Conservation (phyloP, 2,888 invertebrate species). For the Galerucella calmariensis region DNA sequence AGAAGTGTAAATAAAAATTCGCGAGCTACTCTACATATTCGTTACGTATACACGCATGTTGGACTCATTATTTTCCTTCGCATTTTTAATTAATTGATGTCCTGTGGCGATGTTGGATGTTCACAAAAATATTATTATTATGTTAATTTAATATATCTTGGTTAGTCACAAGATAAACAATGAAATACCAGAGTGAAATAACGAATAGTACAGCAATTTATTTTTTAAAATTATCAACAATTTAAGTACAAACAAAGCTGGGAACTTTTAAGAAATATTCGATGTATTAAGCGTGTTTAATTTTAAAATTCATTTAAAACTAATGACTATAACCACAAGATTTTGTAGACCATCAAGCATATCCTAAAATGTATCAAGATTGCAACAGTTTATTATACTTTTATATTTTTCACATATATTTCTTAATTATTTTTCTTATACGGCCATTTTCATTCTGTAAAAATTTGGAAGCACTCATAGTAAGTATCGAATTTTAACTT, state of each 20-base stretch:
- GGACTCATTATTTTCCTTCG: too few relatives aligned
- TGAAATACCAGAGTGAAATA: slow-evolving; percentile 6
- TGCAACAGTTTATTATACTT: not conserved
- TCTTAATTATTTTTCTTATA: not conserved
- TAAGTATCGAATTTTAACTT: not conserved
- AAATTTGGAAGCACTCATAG: not conserved
- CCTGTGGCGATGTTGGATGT: not conserved
- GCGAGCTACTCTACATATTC: too few relatives aligned
- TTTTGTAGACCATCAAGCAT: not conserved
- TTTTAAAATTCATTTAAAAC: not conserved
- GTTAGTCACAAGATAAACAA: not conserved
- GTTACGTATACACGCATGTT: too few relatives aligned
- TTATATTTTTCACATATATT: not conserved
- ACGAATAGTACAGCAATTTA: not conserved
- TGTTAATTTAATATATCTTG: not conserved
- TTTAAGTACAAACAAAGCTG: not conserved
- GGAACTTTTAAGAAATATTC: not conserved
- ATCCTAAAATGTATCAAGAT: not conserved
- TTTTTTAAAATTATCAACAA: not conserved
- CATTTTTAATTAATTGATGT: too few relatives aligned
- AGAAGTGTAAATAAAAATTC: too few relatives aligned
- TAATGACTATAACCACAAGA: not conserved
- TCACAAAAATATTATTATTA: not conserved
- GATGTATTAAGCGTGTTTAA: not conserved
- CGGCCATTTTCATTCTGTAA: not conserved